Evolutionary conservation across 2,113 vertebrate genomes (phyloP), one percentile per base, ranked within the genome.

Genomic region (Prunella himalayana): DNA sequence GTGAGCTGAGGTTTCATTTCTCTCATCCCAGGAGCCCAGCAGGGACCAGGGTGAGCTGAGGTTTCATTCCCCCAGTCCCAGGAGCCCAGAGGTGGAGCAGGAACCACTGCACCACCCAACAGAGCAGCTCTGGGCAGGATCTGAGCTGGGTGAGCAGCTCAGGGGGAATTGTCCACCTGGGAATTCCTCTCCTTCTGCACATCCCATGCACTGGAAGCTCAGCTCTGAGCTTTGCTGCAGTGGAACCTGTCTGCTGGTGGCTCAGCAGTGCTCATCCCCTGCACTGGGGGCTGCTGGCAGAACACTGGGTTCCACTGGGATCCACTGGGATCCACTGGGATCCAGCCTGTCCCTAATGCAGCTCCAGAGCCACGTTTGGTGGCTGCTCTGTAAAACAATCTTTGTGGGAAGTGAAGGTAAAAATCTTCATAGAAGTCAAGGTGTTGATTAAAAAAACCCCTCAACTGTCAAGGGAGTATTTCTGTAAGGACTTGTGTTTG

Each of bases 401-500:
- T 93, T 82, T 93, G 95, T 93, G 93, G 77, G 94, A 97, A 95
- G 28, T 25, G 56, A 88, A 93, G 64, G 80, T 94, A 92, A 92
- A 95, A 92, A 65, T 64, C 57, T 37, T 83, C 50, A 35, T 71
- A 72, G 37, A 47, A 94, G 37, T 50, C 69, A 93, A 94, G 53
- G 61, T 96, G 92, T 93, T 96, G 79, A 93, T 94, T 93, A 90
- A 90, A 94, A 90, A 81, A 61, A 10, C 1, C 10, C 54, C 66
- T 78, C 44, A 44, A 0, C 35, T 78, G 42, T 41, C 94, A 41
- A 51, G 92, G 86, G 94, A 84, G 24, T 78, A 71, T 93, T 93
- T 91, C 95, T 93, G 72, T 84, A 24, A 94, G 83, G 80, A 86
- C 35, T 86, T 68, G 33, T 96, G 91, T 95, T 97, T 94, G 95